phyloP scores from a whole-genome alignment of 2,888 invertebrate genomes.

The Pocota personata region DNA sequence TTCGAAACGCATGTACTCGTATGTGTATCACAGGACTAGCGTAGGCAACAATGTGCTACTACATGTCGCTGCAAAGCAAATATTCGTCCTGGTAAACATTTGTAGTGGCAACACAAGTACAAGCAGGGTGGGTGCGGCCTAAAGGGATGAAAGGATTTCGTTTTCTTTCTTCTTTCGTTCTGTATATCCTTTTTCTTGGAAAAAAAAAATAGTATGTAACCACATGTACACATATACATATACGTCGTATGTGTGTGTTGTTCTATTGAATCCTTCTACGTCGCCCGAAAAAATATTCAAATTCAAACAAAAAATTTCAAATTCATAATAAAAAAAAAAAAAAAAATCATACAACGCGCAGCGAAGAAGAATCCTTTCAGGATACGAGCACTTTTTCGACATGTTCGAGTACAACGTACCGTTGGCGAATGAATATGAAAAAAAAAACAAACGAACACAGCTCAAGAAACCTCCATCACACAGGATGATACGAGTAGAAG shows the following conservation, averaged over 20 bases:
- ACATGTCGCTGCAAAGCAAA: conserved; percentile 70
- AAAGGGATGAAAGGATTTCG: conserved; percentile 71
- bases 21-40: conserved; percentile 34
- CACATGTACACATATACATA: conserved; percentile 23
- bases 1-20: conserved; percentile 12
- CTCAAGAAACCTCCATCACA: conserved; percentile 60
- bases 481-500: conserved; percentile 40
- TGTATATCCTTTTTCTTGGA: conserved; percentile 29
- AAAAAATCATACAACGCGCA: conserved; percentile 21
- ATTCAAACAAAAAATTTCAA: conserved; percentile 52
- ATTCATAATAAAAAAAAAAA: conserved; percentile 58
- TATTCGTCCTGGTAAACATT: conserved; percentile 72
- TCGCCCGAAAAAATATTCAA: conserved; percentile 66
- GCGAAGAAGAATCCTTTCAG: conserved; percentile 62
- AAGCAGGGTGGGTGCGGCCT: conserved; percentile 71
- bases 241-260: conserved; percentile 15
- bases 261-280: conserved; percentile 65
- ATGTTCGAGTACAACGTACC: conserved; percentile 64
- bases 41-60: conserved; percentile 62
- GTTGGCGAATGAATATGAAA: background rate
- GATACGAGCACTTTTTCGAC: conserved; percentile 68
- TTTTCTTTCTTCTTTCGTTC: conserved; percentile 34
- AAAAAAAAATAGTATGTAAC: conserved; percentile 23
- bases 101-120: conserved; percentile 71
- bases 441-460: conserved; percentile 34